phyloP scores from a whole-genome alignment of 2,113 vertebrate genomes.

The Crypturellus undulatus region DNA sequence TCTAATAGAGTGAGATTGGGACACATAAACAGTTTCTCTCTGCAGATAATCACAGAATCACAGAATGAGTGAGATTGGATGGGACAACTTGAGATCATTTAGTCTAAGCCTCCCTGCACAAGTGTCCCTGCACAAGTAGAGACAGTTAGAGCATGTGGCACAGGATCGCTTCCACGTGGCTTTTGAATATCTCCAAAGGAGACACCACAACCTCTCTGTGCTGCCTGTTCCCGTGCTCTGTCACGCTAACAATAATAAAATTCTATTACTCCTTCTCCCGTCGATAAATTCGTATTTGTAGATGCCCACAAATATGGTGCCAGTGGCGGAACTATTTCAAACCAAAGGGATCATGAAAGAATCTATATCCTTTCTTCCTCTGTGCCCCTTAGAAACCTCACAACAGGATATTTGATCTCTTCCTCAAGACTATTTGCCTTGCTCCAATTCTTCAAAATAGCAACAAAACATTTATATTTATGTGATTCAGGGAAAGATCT shows the following conservation, averaged over 20 bases:
- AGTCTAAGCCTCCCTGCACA: too few species aligned
- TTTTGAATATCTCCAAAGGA: too few species aligned
- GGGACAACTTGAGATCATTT: too few species aligned
- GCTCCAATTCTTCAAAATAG: background rate
- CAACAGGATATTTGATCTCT: background rate
- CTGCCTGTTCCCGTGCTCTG: too few species aligned
- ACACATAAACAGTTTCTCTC: background rate
- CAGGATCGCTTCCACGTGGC: too few species aligned
- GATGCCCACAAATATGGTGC: background rate
- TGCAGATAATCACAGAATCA: background rate
- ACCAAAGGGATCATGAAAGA: background rate
- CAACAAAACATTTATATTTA: conserved; percentile 1
- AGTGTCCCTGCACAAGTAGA: too few species aligned
- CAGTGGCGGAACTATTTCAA: background rate
- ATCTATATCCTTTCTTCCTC: background rate
- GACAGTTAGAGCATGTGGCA: too few species aligned
- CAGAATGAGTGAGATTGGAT: too few species aligned
- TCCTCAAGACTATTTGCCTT: conserved; percentile 8
- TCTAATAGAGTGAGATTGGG: background rate
- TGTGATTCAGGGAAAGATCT: background rate
- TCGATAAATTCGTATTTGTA: background rate
- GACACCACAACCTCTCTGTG: too few species aligned
- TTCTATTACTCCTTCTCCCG: too few species aligned
- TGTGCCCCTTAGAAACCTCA: background rate
- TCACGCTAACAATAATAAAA: too few species aligned